Evolutionary conservation across 1,140 invertebrate genomes (phyloP).

Genomic region (Plectrocnemia conspersa): DNA sequence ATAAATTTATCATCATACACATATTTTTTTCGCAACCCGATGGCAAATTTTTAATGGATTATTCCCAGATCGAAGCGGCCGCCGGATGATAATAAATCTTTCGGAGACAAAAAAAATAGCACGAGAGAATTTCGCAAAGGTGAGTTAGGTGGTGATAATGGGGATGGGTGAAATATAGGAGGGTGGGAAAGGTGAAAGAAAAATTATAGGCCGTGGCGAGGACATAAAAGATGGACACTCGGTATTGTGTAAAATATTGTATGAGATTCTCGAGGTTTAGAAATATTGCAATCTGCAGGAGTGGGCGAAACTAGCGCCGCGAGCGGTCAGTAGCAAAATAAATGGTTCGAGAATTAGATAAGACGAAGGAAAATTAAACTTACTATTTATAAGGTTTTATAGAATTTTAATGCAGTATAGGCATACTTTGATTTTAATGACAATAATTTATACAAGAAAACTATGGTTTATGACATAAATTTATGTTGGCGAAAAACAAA

Average conservation of each 20-base stretch:
- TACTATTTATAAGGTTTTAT: too few relatives aligned
- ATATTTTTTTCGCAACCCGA: too few relatives aligned
- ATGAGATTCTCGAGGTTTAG: constrained; percentile 15
- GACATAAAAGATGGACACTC: constrained; percentile 34
- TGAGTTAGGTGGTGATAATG: neutral
- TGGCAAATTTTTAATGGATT: too few relatives aligned
- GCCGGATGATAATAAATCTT: constrained; percentile 6
- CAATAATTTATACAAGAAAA: too few relatives aligned
- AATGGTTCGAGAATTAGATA: neutral
- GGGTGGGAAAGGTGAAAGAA: constrained; percentile 21
- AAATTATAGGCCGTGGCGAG: constrained; percentile 27
- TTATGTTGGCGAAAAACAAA: too few relatives aligned
- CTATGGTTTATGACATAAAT: too few relatives aligned
- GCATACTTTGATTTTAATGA: too few relatives aligned
- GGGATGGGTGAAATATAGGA: constrained; percentile 3
- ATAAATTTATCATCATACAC: neutral
- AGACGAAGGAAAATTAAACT: too few relatives aligned
- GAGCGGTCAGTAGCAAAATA: neutral
- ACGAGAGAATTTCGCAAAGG: neutral
- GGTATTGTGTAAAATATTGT: constrained; percentile 32
- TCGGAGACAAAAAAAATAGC: neutral
- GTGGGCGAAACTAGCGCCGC: constrained; percentile 12
- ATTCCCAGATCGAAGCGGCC: constrained; percentile 1
- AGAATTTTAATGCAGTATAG: too few relatives aligned
- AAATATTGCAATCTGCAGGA: neutral